Evolutionary conservation across 2,797 vertebrate species (phyloP), one percentile per base, ranked within the genome.

Genomic region (Urophycis tenuis): DNA sequence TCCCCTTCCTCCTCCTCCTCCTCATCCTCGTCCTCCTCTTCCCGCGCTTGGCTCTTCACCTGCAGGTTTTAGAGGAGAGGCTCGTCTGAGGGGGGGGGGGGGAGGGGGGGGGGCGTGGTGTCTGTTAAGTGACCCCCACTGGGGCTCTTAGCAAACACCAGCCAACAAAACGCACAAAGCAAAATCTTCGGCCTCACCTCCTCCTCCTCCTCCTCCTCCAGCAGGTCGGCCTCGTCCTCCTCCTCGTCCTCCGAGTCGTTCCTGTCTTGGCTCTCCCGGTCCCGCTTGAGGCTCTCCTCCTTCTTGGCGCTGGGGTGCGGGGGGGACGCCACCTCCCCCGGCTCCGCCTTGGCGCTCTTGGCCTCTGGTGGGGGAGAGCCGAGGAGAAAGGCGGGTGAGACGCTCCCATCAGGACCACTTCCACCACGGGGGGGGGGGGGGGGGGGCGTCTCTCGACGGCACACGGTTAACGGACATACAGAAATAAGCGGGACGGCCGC

Each of bases 171-270:
- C n/a, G n/a, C n/a, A n/a, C n/a, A n/a, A n/a, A n/a, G n/a, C n/a
- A n/a, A n/a, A n/a, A n/a, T n/a, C n/a, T n/a, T 60, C n/a, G 25
- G 29, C 60, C n/a, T 67, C 60, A 67, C 81, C 32, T 82, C 81
- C 3, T 85, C 39, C 81, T n/a, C n/a, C 60, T 74, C 76, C 1
- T 90, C 91, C 17, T 92, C 90, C 74, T 91, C 91, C 71, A 90
- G 81, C 81, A 91, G 86, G 76, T 90, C 91, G 70, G 86, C 90
- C 41, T 94, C 94, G 14, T 95, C 94, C 32, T 95, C 94, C 1
- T 94, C 93, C 17, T 95, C 95, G 31, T 96, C 95, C 1, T 94
- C 95, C 0, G 95, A 95, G 88, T 96, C 95, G 9, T 94, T 95
- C 35, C 92, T 86, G 70, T 93, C 93, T 86, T 96, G 95, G 84